Base-by-base conservation (phyloP, 53 echinoderm and acorn worm genomes). In the Henricia sp. region DNA sequence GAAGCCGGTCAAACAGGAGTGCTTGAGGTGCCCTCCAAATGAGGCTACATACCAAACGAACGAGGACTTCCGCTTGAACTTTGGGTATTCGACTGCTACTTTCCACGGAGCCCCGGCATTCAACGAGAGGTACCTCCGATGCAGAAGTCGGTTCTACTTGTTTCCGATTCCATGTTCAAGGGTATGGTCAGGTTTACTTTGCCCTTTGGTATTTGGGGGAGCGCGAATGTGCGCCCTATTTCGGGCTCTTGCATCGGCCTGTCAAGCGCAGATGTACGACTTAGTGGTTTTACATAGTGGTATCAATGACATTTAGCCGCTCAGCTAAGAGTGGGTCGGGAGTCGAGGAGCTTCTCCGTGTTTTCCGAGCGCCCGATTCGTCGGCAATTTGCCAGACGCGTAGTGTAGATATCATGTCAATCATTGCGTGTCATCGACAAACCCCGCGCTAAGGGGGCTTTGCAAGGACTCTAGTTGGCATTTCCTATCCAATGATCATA, bases 171-270 rank as follows among this genome's bases (percentile, higher is more conserved):
- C 37, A 74, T 74, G 57, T 55, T 55, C 38, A 74, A 23, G 38
- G 55, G 40, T 24, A 74, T 74, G 23, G 38, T 20, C 39, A 39
- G 10, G 12, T 74, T 74, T 37, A 39, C 38, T 24, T 74, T 38
- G 74, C 74, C 57, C 11, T 14, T 58, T 16, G 11, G 57, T 57
- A 24, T 11, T 39, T 13, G 58, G 74, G 6, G 41, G 74, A 37
- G 74, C 74, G 57, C 55, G 26, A 40, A 51, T 74, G 74, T 24
- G n/a, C 21, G 55, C 74, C 37, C 74, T 74, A 23, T 54, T 23
- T 21, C 36, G 39, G 40, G 24, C 13, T 27, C 38, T 74, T 23
- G 57, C 57, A 21, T 25, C 74, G 24, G 19, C 27, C 6, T 74
- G 74, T 56, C 17, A 40, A 5, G 20, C 39, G 19, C 56, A 57